Evolutionary conservation across 2,113 vertebrate species (phyloP).

Genomic region (Melanotaenia duboulayi): DNA sequence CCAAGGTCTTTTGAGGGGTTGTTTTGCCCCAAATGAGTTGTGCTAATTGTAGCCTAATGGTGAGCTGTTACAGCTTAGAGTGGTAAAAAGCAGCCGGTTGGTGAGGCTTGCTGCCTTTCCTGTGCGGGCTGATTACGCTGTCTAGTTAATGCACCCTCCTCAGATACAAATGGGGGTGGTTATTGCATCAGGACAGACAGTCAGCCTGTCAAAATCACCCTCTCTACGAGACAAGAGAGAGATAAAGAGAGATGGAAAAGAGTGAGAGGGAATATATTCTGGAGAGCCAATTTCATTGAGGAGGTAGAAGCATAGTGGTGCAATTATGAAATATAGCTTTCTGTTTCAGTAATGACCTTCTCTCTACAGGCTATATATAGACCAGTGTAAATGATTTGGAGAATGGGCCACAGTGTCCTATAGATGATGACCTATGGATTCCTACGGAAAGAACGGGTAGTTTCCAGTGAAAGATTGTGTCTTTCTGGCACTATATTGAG

Average conservation of each 20-base stretch:
- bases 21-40: slow-evolving; percentile 51
- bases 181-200: slow-evolving; percentile 78
- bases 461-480: slow-evolving; percentile 39
- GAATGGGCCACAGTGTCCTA: slow-evolving; percentile 51
- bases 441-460: slow-evolving; percentile 20
- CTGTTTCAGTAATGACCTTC: slow-evolving; percentile 72
- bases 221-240: slow-evolving; percentile 68
- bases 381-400: slow-evolving; percentile 62
- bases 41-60: slow-evolving; percentile 80
- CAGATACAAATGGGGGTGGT: slow-evolving; percentile 79
- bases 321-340: slow-evolving; percentile 79
- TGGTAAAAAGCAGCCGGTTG: slow-evolving; percentile 71
- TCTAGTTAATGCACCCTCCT: slow-evolving; percentile 78
- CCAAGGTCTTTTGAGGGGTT: slow-evolving; percentile 55
- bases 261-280: slow-evolving; percentile 69
- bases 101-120: slow-evolving; percentile 61
- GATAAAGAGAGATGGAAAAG: slow-evolving; percentile 69
- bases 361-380: slow-evolving; percentile 68
- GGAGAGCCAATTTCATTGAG: slow-evolving; percentile 72
- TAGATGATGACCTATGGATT: slow-evolving; percentile 62
- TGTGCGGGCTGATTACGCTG: slow-evolving; percentile 74
- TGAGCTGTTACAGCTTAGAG: slow-evolving; percentile 59
- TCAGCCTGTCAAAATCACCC: slow-evolving; percentile 73
- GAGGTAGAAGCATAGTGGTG: slow-evolving; percentile 64
- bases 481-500: slow-evolving; percentile 20